Conservation (phyloP, 2,888 invertebrate species). For the Cacoxenus indagator region DNA sequence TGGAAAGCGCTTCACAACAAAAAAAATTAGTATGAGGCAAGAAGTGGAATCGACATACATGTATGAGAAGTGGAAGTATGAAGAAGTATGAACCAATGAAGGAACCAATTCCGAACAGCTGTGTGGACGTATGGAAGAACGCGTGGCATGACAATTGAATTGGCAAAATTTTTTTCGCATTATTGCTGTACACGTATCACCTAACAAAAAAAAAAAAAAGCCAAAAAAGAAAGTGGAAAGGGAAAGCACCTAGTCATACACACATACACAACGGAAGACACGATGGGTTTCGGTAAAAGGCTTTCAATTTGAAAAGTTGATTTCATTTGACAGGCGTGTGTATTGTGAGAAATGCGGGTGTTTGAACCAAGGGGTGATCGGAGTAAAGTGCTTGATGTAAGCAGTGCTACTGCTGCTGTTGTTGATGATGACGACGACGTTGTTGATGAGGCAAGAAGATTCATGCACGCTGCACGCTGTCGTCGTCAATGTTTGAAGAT, state of each 20-base stretch:
- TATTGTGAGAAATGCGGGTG: not conserved
- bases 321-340: constrained; percentile 15
- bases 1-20: not conserved
- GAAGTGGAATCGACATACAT: too few relatives aligned
- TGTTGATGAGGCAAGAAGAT: not conserved
- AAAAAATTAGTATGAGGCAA: not conserved
- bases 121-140: not conserved
- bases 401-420: not conserved
- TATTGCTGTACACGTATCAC: not conserved
- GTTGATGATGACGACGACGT: not conserved
- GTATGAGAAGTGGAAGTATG: not conserved
- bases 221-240: constrained; percentile 40
- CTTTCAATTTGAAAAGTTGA: constrained; percentile 46
- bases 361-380: not conserved
- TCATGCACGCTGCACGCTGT: not conserved
- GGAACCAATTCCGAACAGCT: not conserved
- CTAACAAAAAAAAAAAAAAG: constrained; percentile 47
- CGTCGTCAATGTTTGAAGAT: constrained; percentile 23
- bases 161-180: constrained; percentile 3
- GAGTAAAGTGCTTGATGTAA: not conserved
- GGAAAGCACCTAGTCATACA: constrained; percentile 6
- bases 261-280: not conserved
- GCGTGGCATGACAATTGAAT: constrained; percentile 8
- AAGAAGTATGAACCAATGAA: not conserved
- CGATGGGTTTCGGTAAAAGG: constrained; percentile 45